Evolutionary conservation across 2,113 vertebrate species (phyloP).

Genomic region (Myotis davidii): DNA sequence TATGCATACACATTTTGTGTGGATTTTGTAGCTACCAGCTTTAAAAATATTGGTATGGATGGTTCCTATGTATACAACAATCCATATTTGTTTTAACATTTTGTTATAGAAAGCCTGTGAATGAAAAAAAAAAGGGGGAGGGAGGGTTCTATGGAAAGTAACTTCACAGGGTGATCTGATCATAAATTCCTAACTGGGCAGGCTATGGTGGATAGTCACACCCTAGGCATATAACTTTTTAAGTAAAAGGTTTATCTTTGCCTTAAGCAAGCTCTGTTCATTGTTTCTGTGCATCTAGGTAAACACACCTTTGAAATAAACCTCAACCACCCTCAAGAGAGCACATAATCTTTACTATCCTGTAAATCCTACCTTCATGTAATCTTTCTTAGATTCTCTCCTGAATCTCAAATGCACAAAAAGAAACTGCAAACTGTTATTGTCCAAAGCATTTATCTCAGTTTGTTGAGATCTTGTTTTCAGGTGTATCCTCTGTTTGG

Average conservation of each 20-base stretch:
- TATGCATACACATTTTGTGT: background rate
- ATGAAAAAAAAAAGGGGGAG: too few species aligned
- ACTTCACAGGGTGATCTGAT: background rate
- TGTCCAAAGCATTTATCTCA: background rate
- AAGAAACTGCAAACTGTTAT: background rate
- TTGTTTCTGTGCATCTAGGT: background rate
- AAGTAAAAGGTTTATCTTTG: background rate
- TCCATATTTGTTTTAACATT: conserved; percentile 35
- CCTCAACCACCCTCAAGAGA: background rate
- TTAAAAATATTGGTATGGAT: background rate
- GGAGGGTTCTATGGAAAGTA: background rate
- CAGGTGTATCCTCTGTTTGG: background rate
- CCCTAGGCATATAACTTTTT: background rate
- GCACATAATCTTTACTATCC: background rate
- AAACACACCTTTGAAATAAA: background rate
- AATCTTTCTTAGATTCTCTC: background rate
- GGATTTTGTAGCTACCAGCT: background rate
- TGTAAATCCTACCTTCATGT: background rate
- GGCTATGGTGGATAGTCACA: background rate
- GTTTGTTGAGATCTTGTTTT: background rate
- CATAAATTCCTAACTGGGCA: background rate
- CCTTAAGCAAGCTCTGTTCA: background rate
- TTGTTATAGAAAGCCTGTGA: background rate
- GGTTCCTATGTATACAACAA: background rate
- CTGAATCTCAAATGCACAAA: background rate